Evolutionary conservation across 2,113 vertebrate genomes (phyloP), one percentile per base, ranked within the genome.

Genomic region (Rostratula benghalensis): DNA sequence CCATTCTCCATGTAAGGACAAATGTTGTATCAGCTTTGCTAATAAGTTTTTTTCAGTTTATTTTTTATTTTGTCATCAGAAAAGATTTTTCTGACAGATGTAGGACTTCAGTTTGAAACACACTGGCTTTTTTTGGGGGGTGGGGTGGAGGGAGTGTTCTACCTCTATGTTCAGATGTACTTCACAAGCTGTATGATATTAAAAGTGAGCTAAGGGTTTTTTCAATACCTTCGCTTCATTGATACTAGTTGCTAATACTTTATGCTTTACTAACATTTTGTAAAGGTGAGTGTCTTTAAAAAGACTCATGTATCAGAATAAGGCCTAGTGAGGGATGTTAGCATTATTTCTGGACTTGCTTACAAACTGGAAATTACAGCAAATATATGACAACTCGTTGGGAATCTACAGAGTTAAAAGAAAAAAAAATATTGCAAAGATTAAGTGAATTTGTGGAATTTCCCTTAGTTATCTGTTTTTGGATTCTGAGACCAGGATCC

Each of bases 401-500:
- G 74, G 22, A 41, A 50, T 54, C 54, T 65, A 13, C 41, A 24
- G 59, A 28, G 2, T 35, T 69, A 24, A 65, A 79, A 63, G 20
- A 13, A 28, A 75, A 13, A 28, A 71, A 37, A 70, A 68, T 2
- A 11, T 31, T 82, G 12, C 33, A 39, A 22, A 57, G 18, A 7
- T 20, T 9, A 71, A 64, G 13, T 50, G 35, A 25, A 8, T 76
- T 30, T 85, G 21, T 76, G 37, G 31, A 8, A 27, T 61, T 87
- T 64, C 9, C 27, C 15, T 80, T 50, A 39, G 19, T 22, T 83
- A 30, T 17, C 7, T 77, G 9, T 46, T 68, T 61, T 25, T 22
- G 21, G 24, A 10, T 6, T 91, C 15, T 48, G 33, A 65, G 31
- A 28, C 19, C 0, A 1, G 10, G 7, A 9, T 45, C 2, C 1